phyloP scores from a whole-genome alignment of 2,113 vertebrate species.

The Atractosteus spatula region DNA sequence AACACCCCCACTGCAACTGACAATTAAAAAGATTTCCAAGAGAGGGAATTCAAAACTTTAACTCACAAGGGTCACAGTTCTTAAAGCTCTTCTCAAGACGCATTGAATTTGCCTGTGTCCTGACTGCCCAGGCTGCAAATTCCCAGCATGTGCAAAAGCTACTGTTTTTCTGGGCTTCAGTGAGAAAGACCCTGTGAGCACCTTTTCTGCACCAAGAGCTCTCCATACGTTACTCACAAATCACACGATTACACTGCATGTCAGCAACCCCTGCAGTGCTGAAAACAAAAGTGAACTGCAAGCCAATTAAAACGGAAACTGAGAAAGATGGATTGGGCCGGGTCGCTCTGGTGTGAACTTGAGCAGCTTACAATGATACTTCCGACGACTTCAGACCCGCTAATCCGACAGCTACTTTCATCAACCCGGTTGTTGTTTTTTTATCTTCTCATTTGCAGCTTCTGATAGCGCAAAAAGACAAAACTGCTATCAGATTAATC shows the following conservation, averaged over 20 bases:
- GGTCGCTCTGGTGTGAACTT: slow-evolving; percentile 73
- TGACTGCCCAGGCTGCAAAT: not conserved
- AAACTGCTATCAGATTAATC: slow-evolving; percentile 43
- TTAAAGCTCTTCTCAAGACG: not conserved
- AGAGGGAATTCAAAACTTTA: not conserved
- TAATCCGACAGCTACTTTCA: slow-evolving; percentile 79
- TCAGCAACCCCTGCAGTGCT: slow-evolving; percentile 76
- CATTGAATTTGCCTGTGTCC: not conserved
- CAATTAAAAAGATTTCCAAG: not conserved
- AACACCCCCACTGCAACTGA: too few relatives aligned
- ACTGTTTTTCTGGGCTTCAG: not conserved
- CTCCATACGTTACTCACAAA: slow-evolving; percentile 80
- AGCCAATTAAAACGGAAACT: slow-evolving; percentile 86
- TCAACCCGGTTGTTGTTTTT: slow-evolving; percentile 37
- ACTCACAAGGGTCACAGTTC: not conserved
- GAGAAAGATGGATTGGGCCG: slow-evolving; percentile 77
- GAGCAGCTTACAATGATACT: slow-evolving; percentile 70
- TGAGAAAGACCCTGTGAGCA: slow-evolving; percentile 33
- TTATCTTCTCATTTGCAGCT: slow-evolving; percentile 33
- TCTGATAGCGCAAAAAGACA: slow-evolving; percentile 43
- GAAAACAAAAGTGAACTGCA: slow-evolving; percentile 76
- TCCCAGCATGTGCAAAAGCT: not conserved
- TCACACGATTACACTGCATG: slow-evolving; percentile 61
- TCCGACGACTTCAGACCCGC: slow-evolving; percentile 67
- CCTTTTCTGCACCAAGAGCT: slow-evolving; percentile 41